Percentiles rank a stretch among this genome's conserved stretches.
These are phyloP conservation scores for Calameuta pallipes DNA, from an alignment of 2,888 invertebrate genomes.

Conservation along the genomic window DNA sequence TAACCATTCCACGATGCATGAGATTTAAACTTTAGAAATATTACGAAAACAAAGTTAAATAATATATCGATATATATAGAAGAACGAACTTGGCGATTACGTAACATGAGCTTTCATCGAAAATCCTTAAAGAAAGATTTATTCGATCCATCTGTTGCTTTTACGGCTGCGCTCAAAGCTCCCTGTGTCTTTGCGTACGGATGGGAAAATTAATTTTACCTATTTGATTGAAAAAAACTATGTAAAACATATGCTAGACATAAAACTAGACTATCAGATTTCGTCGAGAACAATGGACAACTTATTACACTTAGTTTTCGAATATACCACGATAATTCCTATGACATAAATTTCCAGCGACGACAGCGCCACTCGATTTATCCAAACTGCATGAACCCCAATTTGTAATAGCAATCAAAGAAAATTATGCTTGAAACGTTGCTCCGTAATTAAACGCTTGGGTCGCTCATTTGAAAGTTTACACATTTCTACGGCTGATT, in stretches of 20 bases:
- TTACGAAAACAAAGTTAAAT: not conserved
- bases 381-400: not conserved
- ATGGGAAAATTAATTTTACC: not conserved
- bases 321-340: not conserved
- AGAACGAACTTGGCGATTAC: not conserved
- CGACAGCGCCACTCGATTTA: not conserved
- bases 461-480: not conserved
- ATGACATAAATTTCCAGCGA: not conserved
- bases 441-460: not conserved
- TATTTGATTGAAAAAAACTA: not conserved
- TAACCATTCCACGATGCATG: not conserved
- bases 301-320: not conserved
- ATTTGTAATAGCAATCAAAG: not conserved
- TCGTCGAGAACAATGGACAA: not conserved
- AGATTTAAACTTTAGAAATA: not conserved
- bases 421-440: not conserved
- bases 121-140: not conserved
- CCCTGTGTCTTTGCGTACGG: not conserved
- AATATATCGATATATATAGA: not conserved
- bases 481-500: not conserved
- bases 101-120: not conserved
- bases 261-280: not conserved
- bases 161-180: not conserved
- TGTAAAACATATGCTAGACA: not conserved
- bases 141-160: not conserved